Percentiles rank a stretch among this genome's conserved stretches.
Evolutionary conservation across 1,140 invertebrate genomes (phyloP).

Genomic region (Zaprionus kolodkinae): DNA sequence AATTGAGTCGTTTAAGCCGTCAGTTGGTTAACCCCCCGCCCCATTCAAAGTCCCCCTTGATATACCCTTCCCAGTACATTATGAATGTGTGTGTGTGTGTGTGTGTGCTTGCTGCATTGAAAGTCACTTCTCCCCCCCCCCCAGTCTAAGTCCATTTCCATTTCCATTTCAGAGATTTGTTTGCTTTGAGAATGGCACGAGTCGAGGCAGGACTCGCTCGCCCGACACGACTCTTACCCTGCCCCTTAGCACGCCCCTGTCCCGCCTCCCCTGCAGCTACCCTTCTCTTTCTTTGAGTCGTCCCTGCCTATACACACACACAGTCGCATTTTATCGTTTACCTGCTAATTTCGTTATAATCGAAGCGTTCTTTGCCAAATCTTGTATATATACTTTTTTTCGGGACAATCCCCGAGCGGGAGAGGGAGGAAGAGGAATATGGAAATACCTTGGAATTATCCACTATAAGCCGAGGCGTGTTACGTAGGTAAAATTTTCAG

Average conservation of each 20-base stretch:
- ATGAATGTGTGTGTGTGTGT: neutral
- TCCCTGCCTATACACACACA: neutral
- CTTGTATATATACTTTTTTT: neutral
- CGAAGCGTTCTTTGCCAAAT: conserved; percentile 3
- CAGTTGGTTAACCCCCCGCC: neutral
- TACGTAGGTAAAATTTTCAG: neutral
- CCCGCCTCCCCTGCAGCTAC: neutral
- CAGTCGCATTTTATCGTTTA: neutral
- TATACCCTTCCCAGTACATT: neutral
- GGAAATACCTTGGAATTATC: neutral
- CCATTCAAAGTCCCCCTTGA: neutral
- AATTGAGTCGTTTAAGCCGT: conserved; percentile 66
- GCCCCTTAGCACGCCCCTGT: neutral
- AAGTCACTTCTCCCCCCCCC: neutral
- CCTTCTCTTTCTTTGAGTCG: neutral
- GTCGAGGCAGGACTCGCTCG: neutral
- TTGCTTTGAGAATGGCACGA: conserved; percentile 4
- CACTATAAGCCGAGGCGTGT: neutral
- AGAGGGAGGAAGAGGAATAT: no score
- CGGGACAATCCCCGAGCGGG: neutral
- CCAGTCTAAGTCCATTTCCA: neutral
- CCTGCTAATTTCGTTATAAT: conserved; percentile 8
- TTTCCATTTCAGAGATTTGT: conserved; percentile 9
- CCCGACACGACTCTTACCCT: neutral
- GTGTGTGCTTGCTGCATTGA: neutral